Conservation (phyloP, 2,113 vertebrate species). For the Carettochelys insculpta region DNA sequence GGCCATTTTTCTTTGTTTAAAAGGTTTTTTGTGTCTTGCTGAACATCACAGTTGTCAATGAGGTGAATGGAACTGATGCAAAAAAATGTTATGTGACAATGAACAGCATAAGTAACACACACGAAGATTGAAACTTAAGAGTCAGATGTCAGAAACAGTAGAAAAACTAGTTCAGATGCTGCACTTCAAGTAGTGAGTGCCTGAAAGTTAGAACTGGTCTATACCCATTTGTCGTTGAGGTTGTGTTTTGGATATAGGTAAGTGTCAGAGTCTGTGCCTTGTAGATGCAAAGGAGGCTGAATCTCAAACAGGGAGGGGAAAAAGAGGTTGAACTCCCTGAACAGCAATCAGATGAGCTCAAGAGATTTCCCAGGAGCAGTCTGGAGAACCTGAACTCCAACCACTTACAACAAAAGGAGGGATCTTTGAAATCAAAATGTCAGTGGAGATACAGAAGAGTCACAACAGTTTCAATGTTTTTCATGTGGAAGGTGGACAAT, state of each 20-base stretch:
- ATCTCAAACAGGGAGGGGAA: conserved; percentile 61
- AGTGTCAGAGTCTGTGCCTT: conserved; percentile 67
- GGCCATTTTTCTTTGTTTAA: neutral
- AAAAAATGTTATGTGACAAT: conserved; percentile 60
- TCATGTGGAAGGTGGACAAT: neutral
- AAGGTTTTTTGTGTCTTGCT: neutral
- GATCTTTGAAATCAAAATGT: conserved; percentile 34
- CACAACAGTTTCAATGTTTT: neutral
- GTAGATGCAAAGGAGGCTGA: conserved; percentile 63
- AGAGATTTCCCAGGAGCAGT: conserved; percentile 13
- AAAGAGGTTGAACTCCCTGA: conserved; percentile 24
- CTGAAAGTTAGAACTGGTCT: conserved; percentile 56
- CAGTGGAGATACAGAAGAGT: conserved; percentile 13
- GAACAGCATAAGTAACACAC: conserved; percentile 11
- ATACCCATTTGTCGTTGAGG: conserved; percentile 65
- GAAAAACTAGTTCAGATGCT: conserved; percentile 51
- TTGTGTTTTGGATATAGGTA: conserved; percentile 26
- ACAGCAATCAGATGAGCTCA: conserved; percentile 52
- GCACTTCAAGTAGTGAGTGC: conserved; percentile 5
- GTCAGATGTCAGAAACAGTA: conserved; percentile 44
- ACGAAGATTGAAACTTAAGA: conserved; percentile 52
- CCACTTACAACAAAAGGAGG: conserved; percentile 3
- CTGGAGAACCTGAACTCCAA: conserved; percentile 19
- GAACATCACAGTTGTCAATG: neutral
- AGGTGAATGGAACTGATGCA: conserved; percentile 10